phyloP scores from a whole-genome alignment of 92 coral and sea anemone species.

The Parazoanthus atlanticus region DNA sequence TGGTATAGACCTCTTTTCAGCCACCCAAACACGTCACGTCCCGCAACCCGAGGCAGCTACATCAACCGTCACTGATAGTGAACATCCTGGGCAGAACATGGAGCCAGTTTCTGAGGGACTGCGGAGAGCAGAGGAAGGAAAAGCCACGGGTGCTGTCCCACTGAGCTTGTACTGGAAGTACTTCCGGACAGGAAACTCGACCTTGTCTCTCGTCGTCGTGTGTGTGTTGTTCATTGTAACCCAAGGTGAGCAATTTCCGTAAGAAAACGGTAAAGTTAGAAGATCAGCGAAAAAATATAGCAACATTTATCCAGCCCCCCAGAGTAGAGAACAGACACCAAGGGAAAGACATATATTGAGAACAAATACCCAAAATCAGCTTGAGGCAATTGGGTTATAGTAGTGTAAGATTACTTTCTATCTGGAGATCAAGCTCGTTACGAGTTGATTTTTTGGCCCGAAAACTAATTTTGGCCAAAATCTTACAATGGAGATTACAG shows the following conservation, averaged over 20 bases:
- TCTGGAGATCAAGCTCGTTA: no score
- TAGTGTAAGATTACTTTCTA: no score
- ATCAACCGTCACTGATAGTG: background rate
- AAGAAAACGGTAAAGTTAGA: background rate
- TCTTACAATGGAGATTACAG: no score
- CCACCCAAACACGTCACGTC: background rate
- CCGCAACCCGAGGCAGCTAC: background rate
- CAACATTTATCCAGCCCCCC: background rate
- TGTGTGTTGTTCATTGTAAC: constrained; percentile 24
- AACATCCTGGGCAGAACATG: background rate
- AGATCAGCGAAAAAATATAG: no score
- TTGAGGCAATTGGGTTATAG: no score
- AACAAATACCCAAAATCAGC: no score
- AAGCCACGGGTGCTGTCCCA: constrained; percentile 26
- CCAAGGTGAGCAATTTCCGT: constrained; percentile 21
- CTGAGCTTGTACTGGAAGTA: constrained; percentile 34
- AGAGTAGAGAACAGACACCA: background rate
- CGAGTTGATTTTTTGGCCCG: no score
- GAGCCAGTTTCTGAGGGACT: constrained; percentile 14
- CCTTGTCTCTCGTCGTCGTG: constrained; percentile 10
- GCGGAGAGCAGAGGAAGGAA: constrained; percentile 17
- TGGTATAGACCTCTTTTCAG: constrained; percentile 25
- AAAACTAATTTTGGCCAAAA: no score
- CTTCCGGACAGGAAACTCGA: constrained; percentile 34
- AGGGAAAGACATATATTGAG: no score